These are phyloP conservation scores for Halichoerus grypus DNA, from an alignment of 2,113 vertebrate genomes.

Conservation along the genomic window DNA sequence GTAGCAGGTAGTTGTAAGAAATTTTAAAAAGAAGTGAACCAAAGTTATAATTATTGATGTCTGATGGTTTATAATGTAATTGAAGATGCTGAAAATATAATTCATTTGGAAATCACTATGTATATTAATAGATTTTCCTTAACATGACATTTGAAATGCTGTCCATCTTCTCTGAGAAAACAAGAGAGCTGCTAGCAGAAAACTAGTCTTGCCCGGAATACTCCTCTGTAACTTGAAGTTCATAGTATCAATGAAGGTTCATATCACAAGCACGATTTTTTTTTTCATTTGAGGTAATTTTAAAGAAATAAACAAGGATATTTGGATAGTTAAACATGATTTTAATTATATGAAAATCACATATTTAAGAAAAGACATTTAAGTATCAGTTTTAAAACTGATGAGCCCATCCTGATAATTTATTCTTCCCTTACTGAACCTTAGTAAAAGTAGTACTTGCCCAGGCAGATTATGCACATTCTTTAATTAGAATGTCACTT, in stretches of 20 bases:
- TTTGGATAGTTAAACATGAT: background rate
- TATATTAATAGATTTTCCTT: background rate
- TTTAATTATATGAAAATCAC: slow-evolving; percentile 28
- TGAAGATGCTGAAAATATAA: background rate
- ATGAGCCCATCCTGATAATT: background rate
- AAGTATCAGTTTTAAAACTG: background rate
- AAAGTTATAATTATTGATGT: slow-evolving; percentile 25
- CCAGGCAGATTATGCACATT: background rate
- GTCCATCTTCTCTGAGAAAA: background rate
- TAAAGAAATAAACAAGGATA: background rate
- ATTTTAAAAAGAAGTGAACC: background rate
- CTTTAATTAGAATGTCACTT: slow-evolving; percentile 11
- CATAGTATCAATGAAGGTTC: background rate
- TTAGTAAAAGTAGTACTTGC: background rate
- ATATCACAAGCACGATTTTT: background rate
- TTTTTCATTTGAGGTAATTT: background rate
- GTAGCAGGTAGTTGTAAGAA: background rate
- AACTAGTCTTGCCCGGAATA: background rate
- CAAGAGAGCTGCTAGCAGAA: background rate
- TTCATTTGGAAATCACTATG: background rate
- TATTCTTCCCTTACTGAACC: background rate
- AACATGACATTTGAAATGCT: background rate
- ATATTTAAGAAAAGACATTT: slow-evolving; percentile 29
- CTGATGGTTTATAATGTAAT: background rate
- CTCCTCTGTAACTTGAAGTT: background rate